Evolutionary conservation across 2,113 vertebrate genomes (phyloP).

Genomic region (Bos taurus): ARS-UCD2.0 NC_037331.1:27611001-27611500

Average conservation of each 20-base stretch:
- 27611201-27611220: not conserved
- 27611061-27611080: not conserved
- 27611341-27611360: not conserved
- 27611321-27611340: not conserved
- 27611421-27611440: not conserved
- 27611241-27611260: not conserved
- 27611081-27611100: not conserved
- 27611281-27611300: not conserved
- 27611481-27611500: not conserved
- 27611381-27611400: not conserved
- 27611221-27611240: not conserved
- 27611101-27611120: not conserved
- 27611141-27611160: not conserved
- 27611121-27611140: not conserved
- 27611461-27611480: not conserved
- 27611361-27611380: not conserved
- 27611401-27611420: not conserved
- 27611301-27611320: not conserved
- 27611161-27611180: not conserved
- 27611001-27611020: not conserved
- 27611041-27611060: not conserved
- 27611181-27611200: not conserved
- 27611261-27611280: not conserved
- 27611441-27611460: not conserved
- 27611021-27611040: not conserved